phyloP scores from a whole-genome alignment of 2,888 invertebrate genomes.

The Horisme vitalbata region DNA sequence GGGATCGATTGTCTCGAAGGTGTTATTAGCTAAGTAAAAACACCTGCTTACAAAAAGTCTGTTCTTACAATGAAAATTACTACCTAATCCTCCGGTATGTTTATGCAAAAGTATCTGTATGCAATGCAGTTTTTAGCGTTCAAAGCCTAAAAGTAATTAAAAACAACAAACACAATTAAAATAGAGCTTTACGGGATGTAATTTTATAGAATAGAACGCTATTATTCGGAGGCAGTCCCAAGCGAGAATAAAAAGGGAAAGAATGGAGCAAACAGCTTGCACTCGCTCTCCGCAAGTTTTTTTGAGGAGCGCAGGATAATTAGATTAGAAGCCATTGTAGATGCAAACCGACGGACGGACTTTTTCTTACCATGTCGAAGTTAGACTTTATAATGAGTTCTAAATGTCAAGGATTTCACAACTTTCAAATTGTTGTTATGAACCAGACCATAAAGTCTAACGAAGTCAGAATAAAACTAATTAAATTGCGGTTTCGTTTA shows the following conservation, averaged over 20 bases:
- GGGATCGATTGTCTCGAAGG: constrained; percentile 45
- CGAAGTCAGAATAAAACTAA: neutral
- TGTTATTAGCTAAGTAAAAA: neutral
- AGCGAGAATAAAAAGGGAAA: constrained; percentile 48
- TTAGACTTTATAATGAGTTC: constrained; percentile 36
- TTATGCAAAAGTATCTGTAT: constrained; percentile 1
- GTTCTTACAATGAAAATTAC: no score
- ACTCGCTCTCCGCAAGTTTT: constrained; percentile 58
- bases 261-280: constrained; percentile 59
- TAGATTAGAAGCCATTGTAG: constrained; percentile 65
- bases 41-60: no score
- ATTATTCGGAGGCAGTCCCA: constrained; percentile 44
- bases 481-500: neutral
- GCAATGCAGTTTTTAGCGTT: constrained; percentile 6
- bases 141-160: constrained; percentile 28
- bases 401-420: constrained; percentile 27
- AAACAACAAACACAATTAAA: constrained; percentile 36
- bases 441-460: neutral
- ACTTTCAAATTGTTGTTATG: neutral
- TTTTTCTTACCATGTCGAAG: constrained; percentile 36
- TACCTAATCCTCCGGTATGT: no score
- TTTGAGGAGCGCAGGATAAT: constrained; percentile 68
- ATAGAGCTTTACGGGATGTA: constrained; percentile 34
- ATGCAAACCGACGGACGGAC: constrained; percentile 40
- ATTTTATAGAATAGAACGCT: constrained; percentile 45